Evolutionary conservation across 2,113 vertebrate species (phyloP), one percentile per base, ranked within the genome.

Genomic region (Neolamprologus fasciatus): DNA sequence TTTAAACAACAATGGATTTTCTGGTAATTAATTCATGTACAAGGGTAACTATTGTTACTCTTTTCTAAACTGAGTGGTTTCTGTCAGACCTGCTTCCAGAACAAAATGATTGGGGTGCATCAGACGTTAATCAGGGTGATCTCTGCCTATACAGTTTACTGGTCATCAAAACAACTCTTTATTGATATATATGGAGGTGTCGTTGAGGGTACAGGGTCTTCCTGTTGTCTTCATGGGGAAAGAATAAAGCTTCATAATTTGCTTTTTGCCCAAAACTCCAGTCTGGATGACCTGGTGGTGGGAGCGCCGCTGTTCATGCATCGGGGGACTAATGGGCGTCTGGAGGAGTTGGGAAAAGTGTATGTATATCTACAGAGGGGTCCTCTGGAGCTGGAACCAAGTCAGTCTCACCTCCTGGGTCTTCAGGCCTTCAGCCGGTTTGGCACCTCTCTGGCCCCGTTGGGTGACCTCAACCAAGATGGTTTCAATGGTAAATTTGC

Each of bases 401-500:
- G 91, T 42, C 87, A 92, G 2, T 90, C 93, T 33, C 95, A 96
- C 21, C 96, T 98, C 50, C 96, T 97, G 0, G 98, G 98, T 28
- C 90, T 31, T 0, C 96, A 97, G 86, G 95, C 95, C 45, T 98
- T 96, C 68, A 96, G 97, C 10, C 96, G 98, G 1, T 98, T 98
- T 26, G 98, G 98, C 66, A 97, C 97, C 63, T 97, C 97, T n/a
- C 89, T 98, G 82, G 97, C 97, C 8, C 96, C 97, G 0, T 93
- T 98, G 17, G 97, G 98, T 6, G 98, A 98, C 85, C 95, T 98
- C 83, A 96, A 98, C 95, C 97, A 98, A 91, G 98, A 98, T 37
- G 98, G 98, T 45, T 98, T 97, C 91, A 98, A 98, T 19, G 98
- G 98, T 98, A 90, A 91, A 93, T 42, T 2, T 51, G 40, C n/a